Conservation (phyloP, 2,888 invertebrate species). For the Eumacrocentrus americanus region DNA sequence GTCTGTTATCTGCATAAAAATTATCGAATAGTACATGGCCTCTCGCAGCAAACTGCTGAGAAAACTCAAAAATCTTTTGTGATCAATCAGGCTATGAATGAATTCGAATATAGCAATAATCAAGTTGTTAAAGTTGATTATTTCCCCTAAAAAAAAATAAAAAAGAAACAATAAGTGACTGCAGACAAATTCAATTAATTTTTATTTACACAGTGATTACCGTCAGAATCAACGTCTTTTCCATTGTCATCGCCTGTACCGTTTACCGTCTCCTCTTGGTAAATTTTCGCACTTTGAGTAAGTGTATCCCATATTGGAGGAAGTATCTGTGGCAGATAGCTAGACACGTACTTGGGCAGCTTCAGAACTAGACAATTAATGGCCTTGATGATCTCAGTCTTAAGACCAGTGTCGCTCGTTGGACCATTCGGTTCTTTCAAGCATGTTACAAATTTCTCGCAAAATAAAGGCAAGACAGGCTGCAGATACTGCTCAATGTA, state of each 20-base stretch:
- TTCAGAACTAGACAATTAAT: conserved; percentile 69
- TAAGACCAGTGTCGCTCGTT: conserved; percentile 67
- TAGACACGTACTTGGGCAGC: conserved; percentile 68
- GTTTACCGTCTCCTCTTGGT: conserved; percentile 70
- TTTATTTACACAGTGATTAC: conserved; percentile 48
- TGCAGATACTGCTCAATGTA: conserved; percentile 68
- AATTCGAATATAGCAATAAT: conserved; percentile 74
- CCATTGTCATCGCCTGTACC: conserved; percentile 64
- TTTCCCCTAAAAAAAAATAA: conserved; percentile 63
- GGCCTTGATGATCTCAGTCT: conserved; percentile 70
- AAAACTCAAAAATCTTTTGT: conserved; percentile 64
- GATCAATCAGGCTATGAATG: conserved; percentile 68
- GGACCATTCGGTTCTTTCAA: conserved; percentile 64
- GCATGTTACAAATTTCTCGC: conserved; percentile 68
- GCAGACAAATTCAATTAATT: background rate
- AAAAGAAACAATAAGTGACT: background rate
- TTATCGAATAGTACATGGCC: conserved; percentile 70
- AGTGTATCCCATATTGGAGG: conserved; percentile 73
- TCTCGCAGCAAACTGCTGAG: conserved; percentile 69
- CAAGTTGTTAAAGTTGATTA: conserved; percentile 69
- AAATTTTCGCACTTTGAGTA: conserved; percentile 71
- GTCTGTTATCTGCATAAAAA: conserved; percentile 74
- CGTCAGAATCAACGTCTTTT: conserved; percentile 69
- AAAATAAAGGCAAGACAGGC: conserved; percentile 72
- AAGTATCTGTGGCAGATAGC: conserved; percentile 68